Conservation (phyloP, 2,113 vertebrate species). For the Gavia stellata region DNA sequence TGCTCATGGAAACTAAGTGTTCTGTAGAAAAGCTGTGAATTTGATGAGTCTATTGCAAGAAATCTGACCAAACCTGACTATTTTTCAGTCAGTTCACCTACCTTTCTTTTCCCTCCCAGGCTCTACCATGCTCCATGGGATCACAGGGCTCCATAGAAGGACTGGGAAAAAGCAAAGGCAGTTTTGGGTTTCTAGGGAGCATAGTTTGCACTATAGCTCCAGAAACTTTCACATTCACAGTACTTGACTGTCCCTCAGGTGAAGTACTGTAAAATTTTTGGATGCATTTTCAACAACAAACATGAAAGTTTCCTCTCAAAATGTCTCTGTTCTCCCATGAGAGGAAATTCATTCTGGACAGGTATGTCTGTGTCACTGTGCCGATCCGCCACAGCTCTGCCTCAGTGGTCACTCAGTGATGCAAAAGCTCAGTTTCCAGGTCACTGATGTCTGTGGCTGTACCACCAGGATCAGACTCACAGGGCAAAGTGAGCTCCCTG, state of each 20-base stretch:
- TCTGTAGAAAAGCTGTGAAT: constrained; percentile 3
- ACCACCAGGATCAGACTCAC: background rate
- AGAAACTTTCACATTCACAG: background rate
- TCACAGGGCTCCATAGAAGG: background rate
- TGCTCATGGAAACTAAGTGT: background rate
- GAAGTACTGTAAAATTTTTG: background rate
- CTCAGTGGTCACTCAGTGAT: background rate
- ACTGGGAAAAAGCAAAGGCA: background rate
- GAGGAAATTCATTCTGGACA: background rate
- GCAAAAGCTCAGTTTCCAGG: background rate
- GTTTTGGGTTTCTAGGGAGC: background rate
- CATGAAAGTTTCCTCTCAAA: background rate
- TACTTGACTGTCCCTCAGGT: background rate
- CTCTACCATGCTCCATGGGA: background rate
- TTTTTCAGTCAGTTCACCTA: background rate
- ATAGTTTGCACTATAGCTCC: background rate
- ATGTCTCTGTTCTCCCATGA: background rate
- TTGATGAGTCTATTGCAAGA: constrained; percentile 12
- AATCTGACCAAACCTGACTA: background rate
- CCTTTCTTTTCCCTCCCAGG: background rate
- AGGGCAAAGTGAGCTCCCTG: fast-evolving
- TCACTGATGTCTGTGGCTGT: background rate
- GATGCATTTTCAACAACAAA: background rate
- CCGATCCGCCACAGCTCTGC: background rate
- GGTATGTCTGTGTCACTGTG: fast-evolving